These are phyloP conservation scores for Shinisaurus crocodilurus DNA, from an alignment of 2,113 vertebrate genomes.

Conservation along the genomic window DNA sequence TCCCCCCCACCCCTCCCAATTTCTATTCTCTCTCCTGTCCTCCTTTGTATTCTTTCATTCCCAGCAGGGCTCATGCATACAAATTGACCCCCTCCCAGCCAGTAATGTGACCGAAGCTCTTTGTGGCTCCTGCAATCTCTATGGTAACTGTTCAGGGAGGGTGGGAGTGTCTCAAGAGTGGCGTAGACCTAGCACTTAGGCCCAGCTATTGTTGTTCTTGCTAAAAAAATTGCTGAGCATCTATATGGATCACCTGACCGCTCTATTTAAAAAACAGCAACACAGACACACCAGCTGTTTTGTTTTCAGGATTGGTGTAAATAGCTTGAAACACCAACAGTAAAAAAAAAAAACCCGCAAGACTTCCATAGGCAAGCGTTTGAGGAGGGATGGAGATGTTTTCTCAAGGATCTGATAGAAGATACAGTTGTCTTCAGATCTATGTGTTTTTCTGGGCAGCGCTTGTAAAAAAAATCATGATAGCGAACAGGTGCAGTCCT, in stretches of 20 bases:
- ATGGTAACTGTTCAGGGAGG: slow-evolving; percentile 76
- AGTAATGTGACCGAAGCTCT: slow-evolving; percentile 73
- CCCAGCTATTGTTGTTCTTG: slow-evolving; percentile 59
- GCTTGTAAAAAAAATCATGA: not conserved
- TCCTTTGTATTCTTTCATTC: slow-evolving; percentile 76
- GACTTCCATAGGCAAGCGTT: not conserved
- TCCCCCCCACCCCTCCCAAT: not conserved
- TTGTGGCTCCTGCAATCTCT: slow-evolving; percentile 75
- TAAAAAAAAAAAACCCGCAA: not conserved
- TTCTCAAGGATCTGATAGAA: slow-evolving; percentile 12
- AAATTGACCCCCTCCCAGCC: slow-evolving; percentile 77
- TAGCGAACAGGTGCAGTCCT: fast-evolving
- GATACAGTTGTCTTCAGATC: slow-evolving; percentile 17
- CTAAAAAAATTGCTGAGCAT: not conserved
- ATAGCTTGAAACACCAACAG: not conserved
- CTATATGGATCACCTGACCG: slow-evolving; percentile 45
- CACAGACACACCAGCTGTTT: not conserved
- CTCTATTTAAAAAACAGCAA: slow-evolving; percentile 37
- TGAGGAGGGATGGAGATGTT: not conserved
- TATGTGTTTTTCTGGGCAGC: slow-evolving; percentile 12
- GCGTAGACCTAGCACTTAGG: slow-evolving; percentile 52
- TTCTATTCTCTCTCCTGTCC: slow-evolving; percentile 67
- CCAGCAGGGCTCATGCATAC: slow-evolving; percentile 76
- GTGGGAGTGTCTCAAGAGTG: slow-evolving; percentile 47
- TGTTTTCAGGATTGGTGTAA: not conserved